Conservation (phyloP, 1,140 invertebrate species). For the Drosophila hydei region DNA sequence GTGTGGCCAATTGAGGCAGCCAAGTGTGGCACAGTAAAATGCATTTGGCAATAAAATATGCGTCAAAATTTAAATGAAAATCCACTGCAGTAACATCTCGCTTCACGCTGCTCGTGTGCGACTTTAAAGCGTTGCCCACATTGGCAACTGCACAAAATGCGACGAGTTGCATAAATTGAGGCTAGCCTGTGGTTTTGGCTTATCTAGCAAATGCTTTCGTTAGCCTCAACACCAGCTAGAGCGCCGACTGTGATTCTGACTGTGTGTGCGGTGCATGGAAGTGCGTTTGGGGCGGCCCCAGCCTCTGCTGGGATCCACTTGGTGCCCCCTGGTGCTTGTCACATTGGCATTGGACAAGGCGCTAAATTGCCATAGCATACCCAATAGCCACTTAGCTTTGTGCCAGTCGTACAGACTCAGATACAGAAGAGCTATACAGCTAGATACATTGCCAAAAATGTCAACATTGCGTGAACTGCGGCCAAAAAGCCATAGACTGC, state of each 20-base stretch:
- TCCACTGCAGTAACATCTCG: conserved; percentile 10
- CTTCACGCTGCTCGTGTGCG: conserved; percentile 1
- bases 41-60: conserved; percentile 72
- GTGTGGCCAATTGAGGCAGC: conserved; percentile 24
- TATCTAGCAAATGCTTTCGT: conserved; percentile 51
- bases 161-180: conserved; percentile 58
- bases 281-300: conserved; percentile 4
- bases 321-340: conserved; percentile 28
- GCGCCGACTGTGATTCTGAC: neutral
- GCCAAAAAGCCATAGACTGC: conserved; percentile 43
- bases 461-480: conserved; percentile 38
- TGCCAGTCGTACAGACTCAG: conserved; percentile 1
- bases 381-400: conserved; percentile 43
- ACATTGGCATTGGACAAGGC: conserved; percentile 49
- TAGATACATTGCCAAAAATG: conserved; percentile 44
- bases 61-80: conserved; percentile 75
- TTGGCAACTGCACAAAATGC: conserved; percentile 24
- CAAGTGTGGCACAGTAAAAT: conserved; percentile 45
- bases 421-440: neutral
- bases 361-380: conserved; percentile 57
- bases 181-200: conserved; percentile 40
- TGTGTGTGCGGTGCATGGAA: conserved; percentile 1
- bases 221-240: conserved; percentile 28
- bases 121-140: conserved; percentile 26
- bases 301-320: neutral